phyloP scores from a whole-genome alignment of 2,888 invertebrate species.

The Brachypterus glaber region DNA sequence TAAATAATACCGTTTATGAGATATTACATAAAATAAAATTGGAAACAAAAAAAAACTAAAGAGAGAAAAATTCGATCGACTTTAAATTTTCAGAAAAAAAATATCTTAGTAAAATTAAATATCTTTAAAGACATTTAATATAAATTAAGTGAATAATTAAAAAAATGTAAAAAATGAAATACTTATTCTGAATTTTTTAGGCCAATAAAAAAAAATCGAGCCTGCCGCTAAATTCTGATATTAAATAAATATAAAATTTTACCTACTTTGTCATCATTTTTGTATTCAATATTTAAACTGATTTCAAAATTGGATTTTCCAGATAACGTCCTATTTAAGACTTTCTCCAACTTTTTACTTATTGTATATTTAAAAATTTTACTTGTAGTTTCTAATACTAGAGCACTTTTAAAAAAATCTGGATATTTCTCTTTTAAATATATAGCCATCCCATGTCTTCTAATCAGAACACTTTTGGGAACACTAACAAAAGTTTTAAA shows the following conservation, averaged over 20 bases:
- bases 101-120: too few species aligned
- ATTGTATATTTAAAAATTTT: slow-evolving; percentile 17
- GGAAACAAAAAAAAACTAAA: too few species aligned
- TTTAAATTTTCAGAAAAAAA: too few species aligned
- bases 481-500: slow-evolving; percentile 63
- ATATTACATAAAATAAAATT: too few species aligned
- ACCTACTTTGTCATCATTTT: slow-evolving; percentile 43
- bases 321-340: slow-evolving; percentile 19
- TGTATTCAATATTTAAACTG: slow-evolving; percentile 50
- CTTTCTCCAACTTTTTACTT: slow-evolving; percentile 15
- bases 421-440: slow-evolving; percentile 49
- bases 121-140: too few species aligned
- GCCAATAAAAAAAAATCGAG: too few species aligned
- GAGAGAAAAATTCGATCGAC: too few species aligned
- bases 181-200: too few species aligned
- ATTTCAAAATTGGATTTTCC: slow-evolving; percentile 52
- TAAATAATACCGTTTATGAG: too few species aligned
- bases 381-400: slow-evolving; percentile 32
- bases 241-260: slow-evolving; percentile 11
- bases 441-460: slow-evolving; percentile 57
- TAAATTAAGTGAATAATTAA: too few species aligned
- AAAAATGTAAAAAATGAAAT: too few species aligned
- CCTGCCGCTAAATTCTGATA: too few species aligned
- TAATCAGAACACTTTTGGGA: slow-evolving; percentile 56
- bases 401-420: slow-evolving; percentile 36